Evolutionary conservation across 2,113 vertebrate genomes (phyloP), one percentile per base, ranked within the genome.

Genomic region (Otus sunia): DNA sequence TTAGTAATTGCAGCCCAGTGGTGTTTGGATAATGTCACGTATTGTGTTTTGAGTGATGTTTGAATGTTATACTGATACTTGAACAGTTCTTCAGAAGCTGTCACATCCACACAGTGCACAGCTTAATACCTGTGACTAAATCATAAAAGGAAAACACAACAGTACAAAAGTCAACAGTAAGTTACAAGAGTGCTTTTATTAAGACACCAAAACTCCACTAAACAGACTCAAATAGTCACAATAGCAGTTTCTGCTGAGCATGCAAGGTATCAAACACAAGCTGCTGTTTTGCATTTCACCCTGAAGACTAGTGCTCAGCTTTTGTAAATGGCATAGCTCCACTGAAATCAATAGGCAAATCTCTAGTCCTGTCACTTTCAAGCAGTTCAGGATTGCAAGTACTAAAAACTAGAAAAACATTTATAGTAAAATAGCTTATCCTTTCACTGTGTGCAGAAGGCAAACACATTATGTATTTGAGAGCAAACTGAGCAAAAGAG

Each of bases 151-250:
- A 53, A 85, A 88, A 75, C 32, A 56, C 2, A 63, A 55, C 45
- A 64, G 18, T 6, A 75, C 26, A 79, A 47, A 74, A 90, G 41
- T 32, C 23, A 72, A 29, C 50, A 52, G 6, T 60, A n/a, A 86
- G 37, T 64, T 63, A 45, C 34, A 36, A 86, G 47, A 67, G 12
- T 83, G n/a, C 34, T 90, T 97, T 97, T 97, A 97, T 97, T 98
- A 84, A 91, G 66, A 30, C 34, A 73, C 5, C 13, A 86, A 49
- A 83, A 73, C 25, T 74, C 58, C 7, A 5, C 5, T 56, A 43
- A 81, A 47, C 47, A 88, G 34, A 53, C 23, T 74, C 58, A 39
- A 43, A n/a, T 26, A 80, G 43, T 76, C n/a, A 73, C 63, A 66
- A 20, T 0, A 34, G n/a, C 23, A 55, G 29, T 41, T 92, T 90